phyloP scores from a whole-genome alignment of 2,113 vertebrate genomes.

The Oceanodroma tethys region DNA sequence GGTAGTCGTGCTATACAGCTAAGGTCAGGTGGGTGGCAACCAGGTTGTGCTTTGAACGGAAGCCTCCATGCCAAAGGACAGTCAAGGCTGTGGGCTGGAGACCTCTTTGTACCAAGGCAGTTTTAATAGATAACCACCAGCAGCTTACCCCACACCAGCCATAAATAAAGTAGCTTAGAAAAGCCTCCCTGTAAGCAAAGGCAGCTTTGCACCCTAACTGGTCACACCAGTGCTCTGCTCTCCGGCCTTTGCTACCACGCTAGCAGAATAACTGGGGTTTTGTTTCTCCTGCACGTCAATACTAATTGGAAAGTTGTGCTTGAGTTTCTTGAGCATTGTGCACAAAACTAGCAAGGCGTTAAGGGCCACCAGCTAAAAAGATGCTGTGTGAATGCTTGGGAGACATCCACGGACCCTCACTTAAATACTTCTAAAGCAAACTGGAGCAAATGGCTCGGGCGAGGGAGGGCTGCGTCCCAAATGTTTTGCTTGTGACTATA shows the following conservation, averaged over 20 bases:
- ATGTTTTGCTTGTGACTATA: neutral
- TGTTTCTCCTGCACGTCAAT: neutral
- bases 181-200: neutral
- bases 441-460: neutral
- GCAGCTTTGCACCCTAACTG: neutral
- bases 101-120: neutral
- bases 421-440: neutral
- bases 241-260: neutral
- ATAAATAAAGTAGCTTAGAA: neutral
- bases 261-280: neutral
- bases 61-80: accelerated
- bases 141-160: neutral
- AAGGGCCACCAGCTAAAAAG: neutral
- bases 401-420: neutral
- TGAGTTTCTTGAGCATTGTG: neutral
- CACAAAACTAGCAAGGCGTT: accelerated
- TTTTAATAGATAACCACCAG: neutral
- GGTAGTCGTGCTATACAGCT: neutral
- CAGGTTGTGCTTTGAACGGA: neutral
- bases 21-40: neutral
- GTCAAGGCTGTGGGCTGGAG: neutral
- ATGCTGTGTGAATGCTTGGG: neutral
- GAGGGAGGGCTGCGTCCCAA: neutral
- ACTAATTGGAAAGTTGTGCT: neutral
- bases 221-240: neutral